These are phyloP conservation scores for Oryzias woworae DNA, from an alignment of 2,113 vertebrate species.

Conservation along the genomic window DNA sequence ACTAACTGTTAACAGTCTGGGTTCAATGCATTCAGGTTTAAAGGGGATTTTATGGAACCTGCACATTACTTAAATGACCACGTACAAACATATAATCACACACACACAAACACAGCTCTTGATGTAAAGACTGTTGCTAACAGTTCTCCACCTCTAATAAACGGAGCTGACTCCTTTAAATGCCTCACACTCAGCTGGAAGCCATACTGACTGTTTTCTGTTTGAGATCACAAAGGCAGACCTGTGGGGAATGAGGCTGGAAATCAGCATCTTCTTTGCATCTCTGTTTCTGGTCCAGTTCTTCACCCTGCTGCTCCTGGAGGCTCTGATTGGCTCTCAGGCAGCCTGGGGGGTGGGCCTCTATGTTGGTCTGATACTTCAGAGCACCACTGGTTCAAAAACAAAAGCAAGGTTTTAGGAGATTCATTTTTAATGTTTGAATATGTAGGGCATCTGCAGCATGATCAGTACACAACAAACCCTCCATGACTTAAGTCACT, in stretches of 20 bases:
- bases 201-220: slow-evolving; percentile 2
- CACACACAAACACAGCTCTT: slow-evolving; percentile 35
- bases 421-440: background rate
- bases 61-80: slow-evolving; percentile 55
- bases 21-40: slow-evolving; percentile 43
- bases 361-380: slow-evolving; percentile 92
- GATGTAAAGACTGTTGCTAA: slow-evolving; percentile 49
- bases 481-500: too few species aligned
- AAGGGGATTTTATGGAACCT: slow-evolving; percentile 58
- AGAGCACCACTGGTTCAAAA: slow-evolving; percentile 82
- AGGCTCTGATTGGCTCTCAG: slow-evolving; percentile 80
- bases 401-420: background rate
- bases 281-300: slow-evolving; percentile 61
- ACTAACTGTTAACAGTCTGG: slow-evolving; percentile 59
- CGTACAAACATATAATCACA: slow-evolving; percentile 63
- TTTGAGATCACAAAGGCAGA: slow-evolving; percentile 78
- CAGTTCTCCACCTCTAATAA: slow-evolving; percentile 50
- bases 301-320: slow-evolving; percentile 32
- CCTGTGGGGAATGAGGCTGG: slow-evolving; percentile 90
- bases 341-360: slow-evolving; percentile 92
- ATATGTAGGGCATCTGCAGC: too few species aligned
- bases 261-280: slow-evolving; percentile 89
- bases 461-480: too few species aligned
- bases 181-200: slow-evolving; percentile 57
- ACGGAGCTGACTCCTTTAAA: slow-evolving; percentile 29